phyloP scores from a whole-genome alignment of 1,140 invertebrate species.

The Cecropterus lyciades region DNA sequence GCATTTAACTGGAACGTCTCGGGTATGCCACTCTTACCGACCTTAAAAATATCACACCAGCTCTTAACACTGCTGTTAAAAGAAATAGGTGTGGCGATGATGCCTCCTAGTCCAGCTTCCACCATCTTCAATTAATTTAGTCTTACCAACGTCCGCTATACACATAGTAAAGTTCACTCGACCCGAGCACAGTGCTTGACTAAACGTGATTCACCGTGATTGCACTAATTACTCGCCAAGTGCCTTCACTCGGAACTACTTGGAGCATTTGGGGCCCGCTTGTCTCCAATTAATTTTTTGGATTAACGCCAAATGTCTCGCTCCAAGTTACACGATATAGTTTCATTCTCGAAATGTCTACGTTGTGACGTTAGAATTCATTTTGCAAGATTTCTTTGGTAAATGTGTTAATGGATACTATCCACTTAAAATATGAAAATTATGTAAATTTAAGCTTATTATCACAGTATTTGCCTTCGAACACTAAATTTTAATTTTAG shows the following conservation, averaged over 20 bases:
- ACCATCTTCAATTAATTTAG: too few species aligned
- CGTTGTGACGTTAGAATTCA: slow-evolving; percentile 1
- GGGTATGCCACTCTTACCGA: too few species aligned
- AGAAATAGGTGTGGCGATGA: too few species aligned
- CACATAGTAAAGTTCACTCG: neutral
- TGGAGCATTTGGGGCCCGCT: slow-evolving; percentile 38
- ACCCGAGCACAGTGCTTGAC: slow-evolving; percentile 44
- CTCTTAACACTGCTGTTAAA: too few species aligned
- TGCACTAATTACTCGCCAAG: slow-evolving; percentile 63
- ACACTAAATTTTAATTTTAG: too few species aligned
- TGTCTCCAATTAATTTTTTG: slow-evolving; percentile 67
- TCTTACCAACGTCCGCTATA: neutral
- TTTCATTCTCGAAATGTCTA: neutral
- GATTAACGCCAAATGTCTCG: slow-evolving; percentile 51
- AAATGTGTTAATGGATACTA: too few species aligned
- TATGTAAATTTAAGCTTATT: too few species aligned
- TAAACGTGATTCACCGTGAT: slow-evolving; percentile 61
- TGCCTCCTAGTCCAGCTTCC: too few species aligned
- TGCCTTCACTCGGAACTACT: slow-evolving; percentile 35
- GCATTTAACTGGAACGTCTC: too few species aligned
- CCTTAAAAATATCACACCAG: too few species aligned
- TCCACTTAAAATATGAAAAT: too few species aligned
- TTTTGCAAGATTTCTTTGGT: neutral
- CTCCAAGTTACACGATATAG: slow-evolving; percentile 12
- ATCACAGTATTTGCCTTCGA: too few species aligned